phyloP scores from a whole-genome alignment of 2,113 vertebrate genomes.

The Misgurnus mizolepis region DNA sequence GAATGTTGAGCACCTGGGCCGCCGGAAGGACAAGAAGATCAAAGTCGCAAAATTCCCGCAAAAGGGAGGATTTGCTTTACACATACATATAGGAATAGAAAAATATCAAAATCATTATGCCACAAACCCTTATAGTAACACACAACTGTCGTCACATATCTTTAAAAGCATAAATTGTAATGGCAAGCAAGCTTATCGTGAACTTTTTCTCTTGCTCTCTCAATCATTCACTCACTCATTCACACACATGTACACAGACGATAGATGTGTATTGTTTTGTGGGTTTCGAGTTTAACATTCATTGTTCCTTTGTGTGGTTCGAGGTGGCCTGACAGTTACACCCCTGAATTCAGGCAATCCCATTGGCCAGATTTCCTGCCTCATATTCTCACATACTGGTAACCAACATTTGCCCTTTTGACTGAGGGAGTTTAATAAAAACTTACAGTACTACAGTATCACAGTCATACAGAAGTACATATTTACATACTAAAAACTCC shows the following conservation, averaged over 20 bases:
- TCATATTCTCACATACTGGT: neutral
- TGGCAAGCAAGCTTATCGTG: too few species aligned
- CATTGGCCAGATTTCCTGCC: constrained; percentile 59
- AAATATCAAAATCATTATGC: too few species aligned
- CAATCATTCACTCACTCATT: neutral
- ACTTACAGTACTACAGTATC: too few species aligned
- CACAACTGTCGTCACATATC: neutral
- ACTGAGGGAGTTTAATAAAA: neutral
- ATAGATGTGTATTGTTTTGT: constrained; percentile 35
- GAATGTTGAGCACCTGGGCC: constrained; percentile 10
- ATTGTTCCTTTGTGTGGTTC: constrained; percentile 66
- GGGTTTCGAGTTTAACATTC: constrained; percentile 52
- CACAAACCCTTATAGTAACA: too few species aligned
- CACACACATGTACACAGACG: constrained; percentile 8
- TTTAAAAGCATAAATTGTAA: neutral
- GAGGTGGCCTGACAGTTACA: constrained; percentile 72
- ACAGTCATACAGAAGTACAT: too few species aligned
- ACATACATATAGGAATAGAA: neutral
- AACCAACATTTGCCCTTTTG: constrained; percentile 7
- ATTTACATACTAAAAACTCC: too few species aligned
- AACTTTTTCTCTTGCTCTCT: neutral
- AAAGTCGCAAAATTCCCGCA: constrained; percentile 14
- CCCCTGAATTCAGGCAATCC: constrained; percentile 54
- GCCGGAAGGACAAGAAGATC: neutral
- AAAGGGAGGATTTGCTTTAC: neutral